Evolutionary conservation across 1,140 invertebrate species (phyloP).

Genomic region (Bombus fervidus): DNA sequence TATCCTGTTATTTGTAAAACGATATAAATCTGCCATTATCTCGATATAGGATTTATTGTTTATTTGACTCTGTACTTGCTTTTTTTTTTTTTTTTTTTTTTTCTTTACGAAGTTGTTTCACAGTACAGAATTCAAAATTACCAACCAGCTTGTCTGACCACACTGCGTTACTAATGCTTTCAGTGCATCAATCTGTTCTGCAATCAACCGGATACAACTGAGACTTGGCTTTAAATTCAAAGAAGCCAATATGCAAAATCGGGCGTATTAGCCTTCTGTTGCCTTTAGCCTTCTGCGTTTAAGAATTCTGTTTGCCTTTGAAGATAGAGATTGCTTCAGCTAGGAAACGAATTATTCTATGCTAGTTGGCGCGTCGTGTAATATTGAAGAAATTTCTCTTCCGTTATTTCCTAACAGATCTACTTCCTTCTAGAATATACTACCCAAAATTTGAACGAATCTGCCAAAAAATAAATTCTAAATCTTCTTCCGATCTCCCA

Average conservation of each 20-base stretch:
- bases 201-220: not conserved
- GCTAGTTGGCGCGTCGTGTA: too few relatives aligned
- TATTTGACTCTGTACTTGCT: not conserved
- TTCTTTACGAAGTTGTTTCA: too few relatives aligned
- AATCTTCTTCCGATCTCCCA: too few relatives aligned
- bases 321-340: not conserved
- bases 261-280: not conserved
- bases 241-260: constrained; percentile 16
- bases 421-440: not conserved
- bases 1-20: not conserved
- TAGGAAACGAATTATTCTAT: not conserved
- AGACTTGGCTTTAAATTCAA: not conserved
- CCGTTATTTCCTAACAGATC: not conserved
- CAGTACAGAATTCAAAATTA: not conserved
- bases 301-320: constrained; percentile 19
- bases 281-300: not conserved
- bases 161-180: not conserved
- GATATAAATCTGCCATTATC: not conserved
- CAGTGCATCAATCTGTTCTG: not conserved
- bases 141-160: not conserved
- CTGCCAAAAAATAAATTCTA: too few relatives aligned
- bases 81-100: not conserved
- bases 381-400: too few relatives aligned
- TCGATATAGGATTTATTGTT: not conserved
- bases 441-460: too few relatives aligned